Evolutionary conservation across 2,888 invertebrate genomes (phyloP).

Genomic region (Melikaiella ostensackeni): DNA sequence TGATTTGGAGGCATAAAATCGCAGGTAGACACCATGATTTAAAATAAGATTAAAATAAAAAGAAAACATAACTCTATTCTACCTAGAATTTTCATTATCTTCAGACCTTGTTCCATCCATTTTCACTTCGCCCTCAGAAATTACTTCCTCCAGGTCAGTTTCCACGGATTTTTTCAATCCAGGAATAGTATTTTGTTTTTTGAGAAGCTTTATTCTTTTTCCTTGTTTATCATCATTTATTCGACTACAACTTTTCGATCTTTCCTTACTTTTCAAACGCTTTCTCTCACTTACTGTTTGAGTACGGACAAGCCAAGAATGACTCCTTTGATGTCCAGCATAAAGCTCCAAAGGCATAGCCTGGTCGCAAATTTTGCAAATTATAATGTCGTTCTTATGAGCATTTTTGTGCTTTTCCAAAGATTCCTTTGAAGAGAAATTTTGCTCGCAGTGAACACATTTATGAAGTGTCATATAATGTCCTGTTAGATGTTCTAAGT

Average conservation of each 20-base stretch:
- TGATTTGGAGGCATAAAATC: too few relatives aligned
- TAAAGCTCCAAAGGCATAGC: background rate
- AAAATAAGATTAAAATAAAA: too few relatives aligned
- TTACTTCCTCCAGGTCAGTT: background rate
- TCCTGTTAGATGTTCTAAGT: background rate
- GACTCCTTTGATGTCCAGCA: background rate
- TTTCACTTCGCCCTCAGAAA: background rate
- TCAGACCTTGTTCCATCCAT: background rate
- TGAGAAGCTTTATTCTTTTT: background rate
- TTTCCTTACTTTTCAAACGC: background rate
- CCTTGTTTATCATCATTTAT: background rate
- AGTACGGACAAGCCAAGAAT: background rate
- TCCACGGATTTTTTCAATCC: background rate
- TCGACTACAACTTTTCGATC: background rate
- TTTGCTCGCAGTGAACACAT: conserved; percentile 3
- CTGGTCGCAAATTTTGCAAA: background rate
- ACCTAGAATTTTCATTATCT: background rate
- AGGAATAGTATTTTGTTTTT: too few relatives aligned
- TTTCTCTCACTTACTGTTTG: background rate
- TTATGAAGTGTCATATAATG: background rate
- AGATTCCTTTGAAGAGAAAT: background rate
- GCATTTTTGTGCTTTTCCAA: background rate
- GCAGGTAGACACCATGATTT: too few relatives aligned
- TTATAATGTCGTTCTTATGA: background rate
- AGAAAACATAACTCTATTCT: background rate